phyloP scores from a whole-genome alignment of 2,888 invertebrate genomes.

The Germaria angustata region DNA sequence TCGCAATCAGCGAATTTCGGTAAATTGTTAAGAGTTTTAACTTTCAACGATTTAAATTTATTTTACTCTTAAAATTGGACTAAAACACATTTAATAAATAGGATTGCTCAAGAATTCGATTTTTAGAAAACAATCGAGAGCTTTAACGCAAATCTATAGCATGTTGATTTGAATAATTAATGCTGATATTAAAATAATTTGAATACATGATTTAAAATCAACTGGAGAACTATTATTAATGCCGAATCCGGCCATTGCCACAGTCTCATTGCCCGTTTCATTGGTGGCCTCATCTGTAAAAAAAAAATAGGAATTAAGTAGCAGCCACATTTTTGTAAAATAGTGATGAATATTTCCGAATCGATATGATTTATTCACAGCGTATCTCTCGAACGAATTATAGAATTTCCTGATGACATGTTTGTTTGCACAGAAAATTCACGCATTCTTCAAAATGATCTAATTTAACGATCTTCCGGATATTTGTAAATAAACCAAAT shows the following conservation, averaged over 20 bases:
- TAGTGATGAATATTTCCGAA: too few species aligned
- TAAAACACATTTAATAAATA: slow-evolving; percentile 23
- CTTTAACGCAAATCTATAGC: neutral
- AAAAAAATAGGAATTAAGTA: neutral
- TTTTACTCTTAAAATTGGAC: slow-evolving; percentile 19
- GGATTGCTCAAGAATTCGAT: neutral
- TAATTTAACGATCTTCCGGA: too few species aligned
- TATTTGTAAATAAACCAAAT: too few species aligned
- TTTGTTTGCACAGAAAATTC: too few species aligned
- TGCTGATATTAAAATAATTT: slow-evolving; percentile 27
- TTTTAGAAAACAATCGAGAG: neutral
- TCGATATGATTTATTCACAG: too few species aligned
- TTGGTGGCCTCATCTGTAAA: slow-evolving; percentile 16
- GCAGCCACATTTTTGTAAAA: too few species aligned
- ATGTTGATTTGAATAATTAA: slow-evolving; percentile 13
- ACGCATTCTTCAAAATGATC: too few species aligned
- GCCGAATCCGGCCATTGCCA: slow-evolving; percentile 56
- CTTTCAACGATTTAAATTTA: too few species aligned
- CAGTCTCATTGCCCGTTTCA: slow-evolving; percentile 13
- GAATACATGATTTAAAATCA: neutral
- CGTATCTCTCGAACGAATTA: too few species aligned
- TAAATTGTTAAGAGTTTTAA: too few species aligned
- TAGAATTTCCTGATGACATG: too few species aligned
- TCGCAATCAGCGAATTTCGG: too few species aligned
- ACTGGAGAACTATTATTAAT: neutral